Percentiles rank a stretch among this genome's conserved stretches.
Evolutionary conservation across 2,888 invertebrate genomes (phyloP).

Genomic region (Nephrotoma guestfalica): DNA sequence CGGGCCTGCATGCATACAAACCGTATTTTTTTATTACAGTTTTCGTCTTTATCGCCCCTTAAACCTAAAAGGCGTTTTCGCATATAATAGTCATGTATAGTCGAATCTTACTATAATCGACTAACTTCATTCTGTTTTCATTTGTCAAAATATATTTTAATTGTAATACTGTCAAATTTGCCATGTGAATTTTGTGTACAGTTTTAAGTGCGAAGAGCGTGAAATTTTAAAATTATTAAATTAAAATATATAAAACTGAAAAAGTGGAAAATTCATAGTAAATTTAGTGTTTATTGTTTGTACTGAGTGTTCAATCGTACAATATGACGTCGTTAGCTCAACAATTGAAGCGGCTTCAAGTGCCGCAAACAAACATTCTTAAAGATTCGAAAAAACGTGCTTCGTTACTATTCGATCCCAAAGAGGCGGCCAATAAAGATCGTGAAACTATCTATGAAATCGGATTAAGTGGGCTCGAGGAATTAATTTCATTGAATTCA

Average conservation of each 20-base stretch:
- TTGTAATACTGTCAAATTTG: background rate
- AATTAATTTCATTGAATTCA: constrained; percentile 58
- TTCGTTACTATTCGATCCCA: constrained; percentile 78
- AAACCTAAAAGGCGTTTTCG: background rate
- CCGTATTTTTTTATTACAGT: too few species aligned
- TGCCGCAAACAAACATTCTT: constrained; percentile 58
- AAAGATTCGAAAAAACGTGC: constrained; percentile 52
- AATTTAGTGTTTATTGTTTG: background rate
- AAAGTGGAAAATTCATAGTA: background rate
- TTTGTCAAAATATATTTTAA: background rate
- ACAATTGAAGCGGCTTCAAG: constrained; percentile 58
- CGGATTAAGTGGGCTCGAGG: constrained; percentile 72
- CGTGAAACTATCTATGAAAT: constrained; percentile 74
- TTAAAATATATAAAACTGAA: background rate
- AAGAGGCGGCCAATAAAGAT: constrained; percentile 77
- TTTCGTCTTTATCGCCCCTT: too few species aligned
- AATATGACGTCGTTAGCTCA: constrained; percentile 60
- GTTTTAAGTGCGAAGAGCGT: background rate
- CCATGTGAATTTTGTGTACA: background rate
- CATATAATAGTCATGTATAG: background rate
- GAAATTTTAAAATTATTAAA: background rate
- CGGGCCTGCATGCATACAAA: too few species aligned
- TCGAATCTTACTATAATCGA: background rate
- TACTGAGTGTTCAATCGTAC: background rate
- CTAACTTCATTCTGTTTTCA: background rate